These are phyloP conservation scores for Serrognathus titanus DNA, from an alignment of 2,888 invertebrate genomes.

Conservation along the genomic window DNA sequence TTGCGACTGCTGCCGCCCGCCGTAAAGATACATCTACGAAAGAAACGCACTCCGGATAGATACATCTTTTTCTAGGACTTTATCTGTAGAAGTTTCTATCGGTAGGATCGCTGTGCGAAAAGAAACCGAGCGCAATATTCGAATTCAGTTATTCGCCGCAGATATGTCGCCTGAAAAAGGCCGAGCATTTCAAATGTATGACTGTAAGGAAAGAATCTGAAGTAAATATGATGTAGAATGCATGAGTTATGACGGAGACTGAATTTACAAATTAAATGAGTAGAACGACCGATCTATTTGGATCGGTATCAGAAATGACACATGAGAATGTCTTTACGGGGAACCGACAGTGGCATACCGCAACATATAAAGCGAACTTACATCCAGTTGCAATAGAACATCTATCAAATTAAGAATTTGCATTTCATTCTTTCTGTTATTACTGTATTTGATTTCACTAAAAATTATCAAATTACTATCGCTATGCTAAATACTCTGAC, in stretches of 20 bases:
- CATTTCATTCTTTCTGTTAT: too few species aligned
- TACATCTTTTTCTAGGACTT: too few species aligned
- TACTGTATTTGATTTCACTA: too few species aligned
- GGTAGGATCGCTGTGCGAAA: too few species aligned
- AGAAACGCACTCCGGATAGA: background rate
- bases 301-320: slow-evolving; percentile 4
- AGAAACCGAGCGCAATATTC: too few species aligned
- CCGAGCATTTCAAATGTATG: too few species aligned
- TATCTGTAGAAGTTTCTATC: too few species aligned
- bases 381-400: background rate
- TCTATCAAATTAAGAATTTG: too few species aligned
- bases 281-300: background rate
- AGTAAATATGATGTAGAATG: background rate
- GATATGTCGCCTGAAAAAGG: too few species aligned
- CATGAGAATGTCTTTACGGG: slow-evolving; percentile 1
- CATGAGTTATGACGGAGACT: background rate
- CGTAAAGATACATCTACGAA: background rate
- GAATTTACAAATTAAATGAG: slow-evolving; percentile 1
- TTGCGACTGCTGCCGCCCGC: background rate
- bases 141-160: too few species aligned
- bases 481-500: too few species aligned
- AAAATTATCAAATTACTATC: too few species aligned
- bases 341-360: slow-evolving; percentile 3
- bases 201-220: background rate
- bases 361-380: background rate